These are phyloP conservation scores for Anthrax anthrax DNA, from an alignment of 2,888 invertebrate genomes.

Conservation along the genomic window DNA sequence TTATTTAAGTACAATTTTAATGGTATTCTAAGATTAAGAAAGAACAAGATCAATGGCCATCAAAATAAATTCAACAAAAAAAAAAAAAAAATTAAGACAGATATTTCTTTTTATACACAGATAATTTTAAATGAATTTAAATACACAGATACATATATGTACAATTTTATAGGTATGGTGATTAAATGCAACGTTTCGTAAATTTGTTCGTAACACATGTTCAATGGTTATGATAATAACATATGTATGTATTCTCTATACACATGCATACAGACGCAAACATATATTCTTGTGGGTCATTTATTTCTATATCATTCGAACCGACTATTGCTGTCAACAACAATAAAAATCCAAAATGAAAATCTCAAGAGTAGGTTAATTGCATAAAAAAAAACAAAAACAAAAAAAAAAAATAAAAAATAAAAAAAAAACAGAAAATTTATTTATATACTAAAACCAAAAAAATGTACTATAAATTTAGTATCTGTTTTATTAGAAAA, in stretches of 20 bases:
- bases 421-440: background rate
- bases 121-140: too few species aligned
- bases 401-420: background rate
- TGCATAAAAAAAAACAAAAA: background rate
- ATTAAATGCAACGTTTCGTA: background rate
- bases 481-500: background rate
- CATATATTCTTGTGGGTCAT: background rate
- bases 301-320: background rate
- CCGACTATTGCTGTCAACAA: background rate
- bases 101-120: too few species aligned
- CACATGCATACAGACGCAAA: background rate
- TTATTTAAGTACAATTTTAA: background rate
- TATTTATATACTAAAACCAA: too few species aligned
- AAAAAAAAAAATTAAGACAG: background rate
- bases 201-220: background rate
- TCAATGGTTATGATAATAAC: too few species aligned
- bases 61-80: background rate
- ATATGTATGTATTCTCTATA: too few species aligned
- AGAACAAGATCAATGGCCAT: background rate
- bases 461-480: too few species aligned
- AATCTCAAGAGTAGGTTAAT: background rate
- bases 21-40: background rate
- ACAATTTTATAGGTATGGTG: too few species aligned
- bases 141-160: background rate
- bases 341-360: background rate